Evolutionary conservation across 2,797 vertebrate genomes (phyloP).

Genomic region (Macropodus opercularis): DNA sequence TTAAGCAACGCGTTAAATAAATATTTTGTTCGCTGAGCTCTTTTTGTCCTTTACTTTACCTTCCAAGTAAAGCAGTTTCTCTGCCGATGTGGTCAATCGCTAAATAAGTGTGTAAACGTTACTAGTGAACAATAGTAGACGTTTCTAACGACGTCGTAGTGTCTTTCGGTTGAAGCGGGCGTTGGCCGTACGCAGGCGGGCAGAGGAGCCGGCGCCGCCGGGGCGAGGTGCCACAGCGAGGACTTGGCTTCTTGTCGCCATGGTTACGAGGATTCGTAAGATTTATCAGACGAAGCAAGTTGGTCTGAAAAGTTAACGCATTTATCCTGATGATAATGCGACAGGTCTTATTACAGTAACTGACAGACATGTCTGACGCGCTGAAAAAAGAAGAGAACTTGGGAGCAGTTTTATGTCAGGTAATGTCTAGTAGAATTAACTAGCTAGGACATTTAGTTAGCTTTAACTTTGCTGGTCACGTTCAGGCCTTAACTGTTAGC

Average conservation of each 20-base stretch:
- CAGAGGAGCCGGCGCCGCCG: not conserved
- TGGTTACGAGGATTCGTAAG: constrained; percentile 47
- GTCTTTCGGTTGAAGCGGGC: not conserved
- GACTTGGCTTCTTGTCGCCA: constrained; percentile 71
- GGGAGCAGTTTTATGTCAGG: constrained; percentile 68
- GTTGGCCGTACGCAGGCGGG: not conserved
- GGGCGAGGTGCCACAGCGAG: no score
- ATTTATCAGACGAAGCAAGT: not conserved
- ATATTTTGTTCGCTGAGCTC: rapidly evolving
- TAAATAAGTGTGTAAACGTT: rapidly evolving
- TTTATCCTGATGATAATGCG: not conserved
- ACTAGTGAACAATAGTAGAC: not conserved
- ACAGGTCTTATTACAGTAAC: not conserved
- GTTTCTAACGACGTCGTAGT: rapidly evolving
- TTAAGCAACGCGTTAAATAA: no score
- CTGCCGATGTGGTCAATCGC: not conserved
- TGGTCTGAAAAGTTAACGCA: not conserved
- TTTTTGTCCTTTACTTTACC: not conserved
- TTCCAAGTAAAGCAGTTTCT: constrained; percentile 2
- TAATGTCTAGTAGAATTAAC: constrained; percentile 38
- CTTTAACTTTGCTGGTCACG: not conserved
- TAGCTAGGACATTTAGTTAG: not conserved
- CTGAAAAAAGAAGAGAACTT: constrained; percentile 45
- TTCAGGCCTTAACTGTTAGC: not conserved
- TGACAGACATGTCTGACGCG: constrained; percentile 54